These are phyloP conservation scores for Astreopora myriophthalma DNA, from an alignment of 64 coral and sea anemone species.

Conservation along the genomic window DNA sequence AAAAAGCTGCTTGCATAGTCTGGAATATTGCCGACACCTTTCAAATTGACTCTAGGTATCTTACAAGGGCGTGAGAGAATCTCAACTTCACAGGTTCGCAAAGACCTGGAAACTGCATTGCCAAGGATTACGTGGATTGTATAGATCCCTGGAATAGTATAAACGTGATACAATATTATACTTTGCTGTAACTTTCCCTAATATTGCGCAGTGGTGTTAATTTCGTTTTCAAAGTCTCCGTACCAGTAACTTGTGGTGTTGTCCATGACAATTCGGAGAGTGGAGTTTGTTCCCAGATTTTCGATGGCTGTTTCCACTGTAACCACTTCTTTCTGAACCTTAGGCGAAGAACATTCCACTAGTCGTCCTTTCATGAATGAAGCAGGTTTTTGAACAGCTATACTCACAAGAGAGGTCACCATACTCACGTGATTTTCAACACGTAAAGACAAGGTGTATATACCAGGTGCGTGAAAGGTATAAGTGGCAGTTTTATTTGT, in stretches of 20 bases:
- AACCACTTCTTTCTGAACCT: slow-evolving; percentile 12
- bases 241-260: slow-evolving; percentile 33
- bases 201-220: not conserved
- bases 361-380: not conserved
- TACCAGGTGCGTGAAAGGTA: slow-evolving; percentile 3
- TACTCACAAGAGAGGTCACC: not conserved
- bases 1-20: slow-evolving; percentile 8
- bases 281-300: slow-evolving; percentile 58
- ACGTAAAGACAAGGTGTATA: not conserved
- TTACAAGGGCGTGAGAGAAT: slow-evolving; percentile 55
- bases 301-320: not conserved
- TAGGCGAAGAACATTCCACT: slow-evolving; percentile 2
- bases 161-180: not conserved
- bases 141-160: slow-evolving; percentile 9
- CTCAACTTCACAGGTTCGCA: slow-evolving; percentile 37
- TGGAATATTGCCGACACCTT: not conserved
- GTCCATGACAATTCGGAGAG: slow-evolving; percentile 28
- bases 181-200: not conserved
- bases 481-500: not conserved
- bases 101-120: slow-evolving; percentile 49
- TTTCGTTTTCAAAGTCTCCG: not conserved
- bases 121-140: slow-evolving; percentile 12
- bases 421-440: slow-evolving; percentile 33
- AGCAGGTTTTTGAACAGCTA: slow-evolving; percentile 33
- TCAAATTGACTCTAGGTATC: slow-evolving; percentile 33